Evolutionary conservation across 2,888 invertebrate species (phyloP).

Genomic region (Cheiracanthium punctorium): DNA sequence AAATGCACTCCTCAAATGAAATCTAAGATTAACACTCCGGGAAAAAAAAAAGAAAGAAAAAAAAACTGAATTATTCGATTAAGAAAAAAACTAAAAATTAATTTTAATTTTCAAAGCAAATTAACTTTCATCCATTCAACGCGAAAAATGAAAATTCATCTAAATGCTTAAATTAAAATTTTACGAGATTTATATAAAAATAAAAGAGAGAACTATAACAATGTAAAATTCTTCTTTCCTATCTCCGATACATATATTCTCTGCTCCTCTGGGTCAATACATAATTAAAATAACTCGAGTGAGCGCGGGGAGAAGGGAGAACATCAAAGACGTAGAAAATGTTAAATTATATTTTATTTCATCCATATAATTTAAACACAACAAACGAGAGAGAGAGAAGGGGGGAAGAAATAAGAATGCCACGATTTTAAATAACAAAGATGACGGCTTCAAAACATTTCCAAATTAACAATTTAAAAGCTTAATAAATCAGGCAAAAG

Average conservation of each 20-base stretch:
- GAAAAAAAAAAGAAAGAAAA: no score
- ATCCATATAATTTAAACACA: neutral
- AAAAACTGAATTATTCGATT: no score
- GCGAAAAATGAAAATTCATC: neutral
- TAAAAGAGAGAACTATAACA: no score
- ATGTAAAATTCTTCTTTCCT: no score
- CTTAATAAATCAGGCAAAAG: slow-evolving; percentile 28
- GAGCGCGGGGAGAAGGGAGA: neutral
- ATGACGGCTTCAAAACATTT: slow-evolving; percentile 11
- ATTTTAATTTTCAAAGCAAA: neutral
- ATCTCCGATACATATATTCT: neutral
- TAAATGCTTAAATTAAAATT: neutral
- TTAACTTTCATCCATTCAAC: neutral
- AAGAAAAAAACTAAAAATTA: neutral
- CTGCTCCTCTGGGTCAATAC: neutral
- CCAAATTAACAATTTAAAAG: slow-evolving; percentile 33
- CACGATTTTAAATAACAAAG: slow-evolving; percentile 3
- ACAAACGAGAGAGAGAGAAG: neutral
- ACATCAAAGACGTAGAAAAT: neutral
- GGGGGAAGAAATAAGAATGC: no score
- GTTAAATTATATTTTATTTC: neutral
- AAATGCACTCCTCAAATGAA: no score
- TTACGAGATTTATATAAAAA: neutral
- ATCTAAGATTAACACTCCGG: no score
- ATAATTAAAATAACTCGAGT: neutral